Evolutionary conservation across 2,888 invertebrate species (phyloP).

Genomic region (Hermaeophaga mercurialis): DNA sequence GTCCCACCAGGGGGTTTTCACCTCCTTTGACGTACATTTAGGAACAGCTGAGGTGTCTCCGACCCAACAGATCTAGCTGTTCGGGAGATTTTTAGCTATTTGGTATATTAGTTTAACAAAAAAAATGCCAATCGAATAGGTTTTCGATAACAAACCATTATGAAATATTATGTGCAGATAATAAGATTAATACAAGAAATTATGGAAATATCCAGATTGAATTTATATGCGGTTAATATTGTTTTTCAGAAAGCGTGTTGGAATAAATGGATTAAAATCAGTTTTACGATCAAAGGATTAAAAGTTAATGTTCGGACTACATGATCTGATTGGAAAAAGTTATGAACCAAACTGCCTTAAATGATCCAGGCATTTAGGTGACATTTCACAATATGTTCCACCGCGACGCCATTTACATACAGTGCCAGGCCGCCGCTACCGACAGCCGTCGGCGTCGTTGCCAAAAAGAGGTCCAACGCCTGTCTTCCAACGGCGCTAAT

Average conservation of each 20-base stretch:
- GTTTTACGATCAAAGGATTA: no score
- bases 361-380: slow-evolving; percentile 19
- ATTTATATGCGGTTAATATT: no score
- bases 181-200: no score
- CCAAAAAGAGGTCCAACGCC: slow-evolving; percentile 33
- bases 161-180: no score
- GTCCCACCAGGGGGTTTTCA: slow-evolving; percentile 2
- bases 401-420: slow-evolving; percentile 32
- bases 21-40: slow-evolving; percentile 16
- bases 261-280: not conserved
- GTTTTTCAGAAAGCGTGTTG: no score
- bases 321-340: no score
- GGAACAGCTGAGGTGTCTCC: slow-evolving; percentile 25
- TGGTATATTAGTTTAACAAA: slow-evolving; percentile 7
- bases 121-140: no score
- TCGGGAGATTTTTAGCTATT: not conserved
- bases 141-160: no score
- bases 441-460: slow-evolving; percentile 13
- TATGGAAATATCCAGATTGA: no score
- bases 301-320: no score
- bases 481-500: slow-evolving; percentile 29
- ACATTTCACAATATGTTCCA: slow-evolving; percentile 30
- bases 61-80: slow-evolving; percentile 22
- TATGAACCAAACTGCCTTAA: slow-evolving; percentile 6
- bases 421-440: slow-evolving; percentile 14